Conservation (phyloP, 2,888 invertebrate species). For the Aricia artaxerxes region DNA sequence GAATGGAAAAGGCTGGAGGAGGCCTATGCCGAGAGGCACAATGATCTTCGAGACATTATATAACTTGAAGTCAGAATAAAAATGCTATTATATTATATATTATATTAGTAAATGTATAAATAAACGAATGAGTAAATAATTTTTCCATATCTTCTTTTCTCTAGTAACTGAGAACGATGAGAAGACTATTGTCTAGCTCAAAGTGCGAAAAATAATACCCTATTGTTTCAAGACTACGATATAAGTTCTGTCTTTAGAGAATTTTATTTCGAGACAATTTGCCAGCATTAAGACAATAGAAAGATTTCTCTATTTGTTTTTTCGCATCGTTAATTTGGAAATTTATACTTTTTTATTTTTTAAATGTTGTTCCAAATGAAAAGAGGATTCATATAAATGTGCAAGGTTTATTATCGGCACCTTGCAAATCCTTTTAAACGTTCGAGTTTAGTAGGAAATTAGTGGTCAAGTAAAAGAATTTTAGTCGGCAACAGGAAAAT, state of each 20-base stretch:
- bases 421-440: neutral
- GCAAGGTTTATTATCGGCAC: neutral
- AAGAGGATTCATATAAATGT: neutral
- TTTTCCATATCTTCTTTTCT: neutral
- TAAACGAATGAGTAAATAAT: neutral
- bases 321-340: neutral
- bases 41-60: no score
- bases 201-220: conserved; percentile 16
- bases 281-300: neutral
- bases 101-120: neutral
- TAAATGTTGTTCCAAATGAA: neutral
- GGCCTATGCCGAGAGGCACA: no score
- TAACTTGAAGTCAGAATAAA: no score
- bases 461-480: conserved; percentile 20
- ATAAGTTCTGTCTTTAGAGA: conserved; percentile 2
- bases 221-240: neutral
- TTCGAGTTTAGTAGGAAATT: neutral
- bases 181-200: conserved; percentile 13
- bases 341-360: neutral
- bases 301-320: neutral
- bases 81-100: no score
- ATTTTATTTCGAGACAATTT: conserved; percentile 11
- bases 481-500: conserved; percentile 25
- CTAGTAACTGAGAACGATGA: conserved; percentile 20
- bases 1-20: no score